Evolutionary conservation across 37 sponge, comb jelly and placozoan genomes (phyloP).

Genomic region (Dysidea cf. avara): DNA sequence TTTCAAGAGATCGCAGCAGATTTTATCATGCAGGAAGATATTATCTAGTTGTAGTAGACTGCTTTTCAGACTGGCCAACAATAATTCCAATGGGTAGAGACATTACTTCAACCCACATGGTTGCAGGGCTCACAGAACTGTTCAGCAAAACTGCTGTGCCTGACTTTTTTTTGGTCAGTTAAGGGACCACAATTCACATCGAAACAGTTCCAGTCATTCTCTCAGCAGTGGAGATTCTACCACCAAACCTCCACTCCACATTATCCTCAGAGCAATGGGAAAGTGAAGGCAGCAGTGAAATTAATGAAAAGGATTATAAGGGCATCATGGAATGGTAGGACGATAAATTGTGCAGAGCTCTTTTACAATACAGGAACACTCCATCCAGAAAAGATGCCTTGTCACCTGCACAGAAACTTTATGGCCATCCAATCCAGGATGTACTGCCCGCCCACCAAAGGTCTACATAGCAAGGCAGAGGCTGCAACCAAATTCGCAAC

Average conservation of each 20-base stretch:
- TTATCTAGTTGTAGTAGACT: too few species aligned
- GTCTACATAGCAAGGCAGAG: neutral
- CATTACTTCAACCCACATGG: neutral
- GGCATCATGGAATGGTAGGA: neutral
- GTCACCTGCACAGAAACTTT: neutral
- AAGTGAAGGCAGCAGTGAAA: neutral
- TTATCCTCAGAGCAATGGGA: neutral
- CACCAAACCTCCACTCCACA: too few species aligned
- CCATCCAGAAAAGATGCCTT: neutral
- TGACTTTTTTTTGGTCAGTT: neutral
- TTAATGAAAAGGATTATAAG: constrained; percentile 3
- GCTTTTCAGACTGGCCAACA: too few species aligned
- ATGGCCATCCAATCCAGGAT: neutral
- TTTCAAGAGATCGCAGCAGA: too few species aligned
- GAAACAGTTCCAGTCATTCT: neutral
- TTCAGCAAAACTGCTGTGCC: neutral
- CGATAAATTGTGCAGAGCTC: neutral
- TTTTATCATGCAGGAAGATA: too few species aligned
- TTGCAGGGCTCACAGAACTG: neutral
- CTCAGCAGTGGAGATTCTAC: too few species aligned
- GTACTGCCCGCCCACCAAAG: neutral
- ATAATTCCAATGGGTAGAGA: too few species aligned
- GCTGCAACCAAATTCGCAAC: neutral
- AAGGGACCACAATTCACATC: neutral
- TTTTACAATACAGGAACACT: neutral